phyloP scores from a whole-genome alignment of 37 sponge, comb jelly and placozoan genomes.

The Spongilla lacustris region DNA sequence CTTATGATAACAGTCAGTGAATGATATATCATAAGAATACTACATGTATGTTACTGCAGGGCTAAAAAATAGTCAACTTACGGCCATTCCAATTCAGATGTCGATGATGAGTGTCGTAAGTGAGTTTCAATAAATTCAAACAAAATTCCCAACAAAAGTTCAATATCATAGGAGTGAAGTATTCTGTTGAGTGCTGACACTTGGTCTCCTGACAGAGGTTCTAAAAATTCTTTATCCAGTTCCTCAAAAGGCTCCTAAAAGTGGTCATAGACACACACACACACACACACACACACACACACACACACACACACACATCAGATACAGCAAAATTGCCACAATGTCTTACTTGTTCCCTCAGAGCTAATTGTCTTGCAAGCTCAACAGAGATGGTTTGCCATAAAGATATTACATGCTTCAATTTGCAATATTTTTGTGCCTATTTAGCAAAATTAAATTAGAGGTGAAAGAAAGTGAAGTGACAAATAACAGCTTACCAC shows the following conservation, averaged over 20 bases:
- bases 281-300: constrained; percentile 10
- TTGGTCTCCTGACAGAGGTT: background rate
- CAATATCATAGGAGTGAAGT: constrained; percentile 14
- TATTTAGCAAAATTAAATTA: background rate
- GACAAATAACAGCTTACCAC: background rate
- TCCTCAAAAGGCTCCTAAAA: constrained; percentile 8
- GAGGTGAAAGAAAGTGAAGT: background rate
- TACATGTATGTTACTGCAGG: background rate
- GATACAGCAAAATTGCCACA: background rate
- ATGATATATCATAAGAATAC: background rate
- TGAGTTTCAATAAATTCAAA: constrained; percentile 59
- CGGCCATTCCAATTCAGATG: constrained; percentile 31
- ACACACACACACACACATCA: constrained; percentile 13
- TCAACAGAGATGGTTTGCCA: constrained; percentile 70
- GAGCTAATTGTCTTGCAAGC: constrained; percentile 29
- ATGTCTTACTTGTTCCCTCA: constrained; percentile 34
- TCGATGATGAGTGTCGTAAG: background rate
- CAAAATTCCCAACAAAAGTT: constrained; percentile 39
- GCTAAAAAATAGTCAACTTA: constrained; percentile 3
- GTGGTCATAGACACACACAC: constrained; percentile 9
- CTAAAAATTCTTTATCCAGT: background rate
- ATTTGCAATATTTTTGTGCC: constrained; percentile 42
- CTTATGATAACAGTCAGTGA: background rate
- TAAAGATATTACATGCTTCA: constrained; percentile 62
- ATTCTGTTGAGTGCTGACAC: background rate